These are phyloP conservation scores for Rhingia campestris DNA, from an alignment of 2,888 invertebrate genomes.

Conservation along the genomic window DNA sequence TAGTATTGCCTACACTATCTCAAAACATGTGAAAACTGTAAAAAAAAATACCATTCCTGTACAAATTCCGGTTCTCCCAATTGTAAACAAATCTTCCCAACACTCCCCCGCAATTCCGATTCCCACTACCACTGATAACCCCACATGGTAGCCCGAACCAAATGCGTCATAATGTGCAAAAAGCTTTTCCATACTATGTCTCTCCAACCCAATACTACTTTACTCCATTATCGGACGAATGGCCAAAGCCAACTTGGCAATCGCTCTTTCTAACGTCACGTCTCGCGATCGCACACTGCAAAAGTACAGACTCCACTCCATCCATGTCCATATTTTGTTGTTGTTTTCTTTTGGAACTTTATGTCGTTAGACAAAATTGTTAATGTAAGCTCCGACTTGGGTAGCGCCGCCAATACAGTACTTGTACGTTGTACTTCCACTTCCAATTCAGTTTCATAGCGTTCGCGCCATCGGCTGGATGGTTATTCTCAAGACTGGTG, in stretches of 20 bases:
- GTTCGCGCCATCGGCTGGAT: slow-evolving; percentile 68
- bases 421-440: slow-evolving; percentile 18
- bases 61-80: slow-evolving; percentile 16
- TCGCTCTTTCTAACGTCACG: slow-evolving; percentile 36
- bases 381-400: slow-evolving; percentile 33
- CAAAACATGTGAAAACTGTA: no score
- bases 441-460: slow-evolving; percentile 66
- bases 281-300: slow-evolving; percentile 52
- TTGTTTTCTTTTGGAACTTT: slow-evolving; percentile 25
- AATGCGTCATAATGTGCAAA: slow-evolving; percentile 11
- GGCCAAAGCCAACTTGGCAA: slow-evolving; percentile 56
- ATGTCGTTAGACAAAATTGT: slow-evolving; percentile 49
- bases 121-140: slow-evolving; percentile 9
- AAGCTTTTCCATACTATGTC: slow-evolving; percentile 32
- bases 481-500: slow-evolving; percentile 36
- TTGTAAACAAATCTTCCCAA: slow-evolving; percentile 18
- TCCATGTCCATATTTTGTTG: no score
- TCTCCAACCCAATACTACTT: slow-evolving; percentile 15
- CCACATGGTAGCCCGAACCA: slow-evolving; percentile 24
- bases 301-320: slow-evolving; percentile 44
- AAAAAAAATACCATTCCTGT: slow-evolving; percentile 8
- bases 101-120: slow-evolving; percentile 12
- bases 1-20: no score
- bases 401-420: slow-evolving; percentile 3
- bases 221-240: neutral